A percentile compares a stretch with the other conserved stretches of the same genome.
Evolutionary conservation across 2,797 vertebrate species (phyloP).

Genomic region (Borostomias antarcticus): DNA sequence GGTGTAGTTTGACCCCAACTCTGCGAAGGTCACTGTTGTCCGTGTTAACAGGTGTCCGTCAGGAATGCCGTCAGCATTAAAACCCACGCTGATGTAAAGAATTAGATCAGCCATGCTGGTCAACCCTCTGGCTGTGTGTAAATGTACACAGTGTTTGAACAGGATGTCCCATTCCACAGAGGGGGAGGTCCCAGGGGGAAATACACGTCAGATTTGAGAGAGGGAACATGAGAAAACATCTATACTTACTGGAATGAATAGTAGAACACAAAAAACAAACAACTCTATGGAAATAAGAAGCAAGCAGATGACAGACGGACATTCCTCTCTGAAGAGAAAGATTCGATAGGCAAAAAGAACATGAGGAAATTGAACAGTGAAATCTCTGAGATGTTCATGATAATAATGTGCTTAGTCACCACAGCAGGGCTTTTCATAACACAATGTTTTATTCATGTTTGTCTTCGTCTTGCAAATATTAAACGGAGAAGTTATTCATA

Average conservation of each 20-base stretch:
- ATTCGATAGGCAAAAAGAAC: conserved; percentile 23
- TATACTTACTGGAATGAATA: not conserved
- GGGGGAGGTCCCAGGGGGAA: conserved; percentile 36
- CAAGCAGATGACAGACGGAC: conserved; percentile 31
- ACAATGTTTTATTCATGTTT: conserved; percentile 40
- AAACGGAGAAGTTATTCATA: conserved; percentile 30
- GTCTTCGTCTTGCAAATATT: conserved; percentile 26
- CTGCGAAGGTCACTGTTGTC: conserved; percentile 35
- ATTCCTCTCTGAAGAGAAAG: conserved; percentile 8
- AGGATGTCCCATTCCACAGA: conserved; percentile 26
- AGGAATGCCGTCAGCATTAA: conserved; percentile 26
- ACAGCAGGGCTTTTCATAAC: conserved; percentile 39
- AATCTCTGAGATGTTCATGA: conserved; percentile 36
- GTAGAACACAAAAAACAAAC: conserved; percentile 13
- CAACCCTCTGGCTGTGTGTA: too few relatives aligned
- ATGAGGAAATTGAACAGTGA: conserved; percentile 25
- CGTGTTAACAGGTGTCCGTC: conserved; percentile 3
- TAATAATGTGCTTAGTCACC: too few relatives aligned
- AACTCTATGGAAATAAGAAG: conserved; percentile 29
- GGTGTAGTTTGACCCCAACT: conserved; percentile 21
- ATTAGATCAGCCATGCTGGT: conserved; percentile 16
- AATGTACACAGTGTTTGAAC: conserved; percentile 19
- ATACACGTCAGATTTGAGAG: conserved; percentile 37
- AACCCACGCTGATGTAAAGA: conserved; percentile 14
- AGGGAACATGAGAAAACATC: not conserved